Conservation (phyloP, 2,888 invertebrate genomes). For the Acleris sparsana region DNA sequence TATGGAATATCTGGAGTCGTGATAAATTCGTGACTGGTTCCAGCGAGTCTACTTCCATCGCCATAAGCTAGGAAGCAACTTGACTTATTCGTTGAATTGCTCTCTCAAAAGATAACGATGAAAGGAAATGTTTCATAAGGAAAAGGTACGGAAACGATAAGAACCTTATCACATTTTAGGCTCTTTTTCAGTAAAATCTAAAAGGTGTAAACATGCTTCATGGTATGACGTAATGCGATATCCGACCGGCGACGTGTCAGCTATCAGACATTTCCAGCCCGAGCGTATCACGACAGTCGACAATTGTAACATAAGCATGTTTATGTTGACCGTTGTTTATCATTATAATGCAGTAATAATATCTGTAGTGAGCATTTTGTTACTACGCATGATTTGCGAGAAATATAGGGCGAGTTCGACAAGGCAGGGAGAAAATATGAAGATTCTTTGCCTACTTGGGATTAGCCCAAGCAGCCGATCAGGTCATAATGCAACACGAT, state of each 20-base stretch:
- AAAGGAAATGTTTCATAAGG: conserved; percentile 18
- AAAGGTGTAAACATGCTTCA: conserved; percentile 2
- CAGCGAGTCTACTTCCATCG: not conserved
- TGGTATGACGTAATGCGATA: conserved; percentile 2
- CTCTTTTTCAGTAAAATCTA: conserved; percentile 5
- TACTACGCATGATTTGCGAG: not conserved
- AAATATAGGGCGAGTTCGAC: conserved; percentile 7
- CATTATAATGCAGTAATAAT: conserved; percentile 16
- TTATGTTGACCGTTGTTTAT: conserved; percentile 21
- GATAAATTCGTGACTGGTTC: too few relatives aligned
- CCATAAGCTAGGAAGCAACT: not conserved
- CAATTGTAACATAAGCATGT: conserved; percentile 18
- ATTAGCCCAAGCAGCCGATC: too few relatives aligned
- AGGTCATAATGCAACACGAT: too few relatives aligned
- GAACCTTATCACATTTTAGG: not conserved
- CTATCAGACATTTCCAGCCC: conserved; percentile 12
- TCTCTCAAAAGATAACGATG: conserved; percentile 15
- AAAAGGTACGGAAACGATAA: conserved; percentile 10
- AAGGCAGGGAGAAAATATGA: not conserved
- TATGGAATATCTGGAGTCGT: too few relatives aligned
- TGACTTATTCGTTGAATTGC: conserved; percentile 10
- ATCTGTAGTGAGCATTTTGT: not conserved
- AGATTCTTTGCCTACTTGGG: too few relatives aligned
- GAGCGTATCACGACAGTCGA: conserved; percentile 6
- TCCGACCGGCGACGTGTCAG: conserved; percentile 4